Evolutionary conservation across 2,888 invertebrate genomes (phyloP).

Genomic region (Protodeltote pygarga): DNA sequence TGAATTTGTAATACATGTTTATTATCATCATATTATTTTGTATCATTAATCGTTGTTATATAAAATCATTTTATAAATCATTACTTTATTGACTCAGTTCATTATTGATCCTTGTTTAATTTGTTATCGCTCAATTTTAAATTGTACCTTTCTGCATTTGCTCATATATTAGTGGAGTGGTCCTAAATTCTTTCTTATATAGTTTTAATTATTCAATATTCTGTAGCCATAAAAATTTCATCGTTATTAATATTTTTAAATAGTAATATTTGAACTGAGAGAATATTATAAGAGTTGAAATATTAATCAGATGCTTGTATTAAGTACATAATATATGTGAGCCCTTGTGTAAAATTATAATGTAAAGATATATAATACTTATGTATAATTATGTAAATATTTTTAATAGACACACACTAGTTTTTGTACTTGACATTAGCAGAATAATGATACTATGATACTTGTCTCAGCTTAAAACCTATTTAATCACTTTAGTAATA

Average conservation of each 20-base stretch:
- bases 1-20: constrained; percentile 35
- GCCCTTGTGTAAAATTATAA: constrained; percentile 59
- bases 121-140: constrained; percentile 62
- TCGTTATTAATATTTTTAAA: constrained; percentile 48
- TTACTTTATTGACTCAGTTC: constrained; percentile 40
- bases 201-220: constrained; percentile 34
- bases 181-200: constrained; percentile 21
- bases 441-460: constrained; percentile 49
- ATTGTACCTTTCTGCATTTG: constrained; percentile 77
- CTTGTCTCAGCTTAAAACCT: constrained; percentile 55
- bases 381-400: constrained; percentile 77
- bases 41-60: constrained; percentile 52
- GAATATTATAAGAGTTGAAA: constrained; percentile 50
- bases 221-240: constrained; percentile 38
- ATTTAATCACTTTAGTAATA: constrained; percentile 49
- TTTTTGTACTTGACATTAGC: constrained; percentile 74
- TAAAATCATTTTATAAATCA: constrained; percentile 60
- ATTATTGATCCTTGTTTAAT: constrained; percentile 27
- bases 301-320: constrained; percentile 41
- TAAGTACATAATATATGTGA: constrained; percentile 39
- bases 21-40: constrained; percentile 29
- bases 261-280: constrained; percentile 55
- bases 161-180: constrained; percentile 57
- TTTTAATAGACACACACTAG: constrained; percentile 63
- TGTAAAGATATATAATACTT: constrained; percentile 57